Percentiles rank a stretch among this genome's conserved stretches.
Conservation (phyloP, 1,140 invertebrate genomes). For the Rhopalosiphum padi region DNA sequence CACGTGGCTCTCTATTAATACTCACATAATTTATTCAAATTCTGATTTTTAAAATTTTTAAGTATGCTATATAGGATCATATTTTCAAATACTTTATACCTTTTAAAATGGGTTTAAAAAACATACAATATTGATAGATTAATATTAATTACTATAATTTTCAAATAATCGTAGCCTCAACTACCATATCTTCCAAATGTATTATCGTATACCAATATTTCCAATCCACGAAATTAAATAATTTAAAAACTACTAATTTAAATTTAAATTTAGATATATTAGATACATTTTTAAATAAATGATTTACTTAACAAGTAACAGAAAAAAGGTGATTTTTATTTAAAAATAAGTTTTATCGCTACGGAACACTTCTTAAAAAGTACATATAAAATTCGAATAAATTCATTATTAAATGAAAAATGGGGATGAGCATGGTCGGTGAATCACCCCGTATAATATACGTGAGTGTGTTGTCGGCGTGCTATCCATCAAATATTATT, state of each 20-base stretch:
- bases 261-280: no score
- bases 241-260: no score
- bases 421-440: background rate
- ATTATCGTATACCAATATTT: background rate
- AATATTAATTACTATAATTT: no score
- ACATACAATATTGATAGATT: no score
- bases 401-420: background rate
- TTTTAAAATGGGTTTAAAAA: background rate
- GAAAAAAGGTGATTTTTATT: background rate
- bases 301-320: background rate
- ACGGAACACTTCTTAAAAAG: background rate
- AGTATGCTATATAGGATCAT: no score
- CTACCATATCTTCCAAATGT: no score
- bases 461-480: background rate
- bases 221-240: no score
- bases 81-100: no score
- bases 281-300: background rate
- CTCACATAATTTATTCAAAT: background rate
- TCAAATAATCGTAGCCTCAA: no score
- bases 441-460: background rate
- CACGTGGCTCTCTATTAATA: background rate
- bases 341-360: background rate
- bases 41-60: background rate
- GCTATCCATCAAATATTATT: slow-evolving; percentile 3
- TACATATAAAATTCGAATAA: background rate